A percentile compares a stretch with the other conserved stretches of the same genome.
phyloP scores from a whole-genome alignment of 1,140 invertebrate genomes.

The Steinernema feltiae region DNA sequence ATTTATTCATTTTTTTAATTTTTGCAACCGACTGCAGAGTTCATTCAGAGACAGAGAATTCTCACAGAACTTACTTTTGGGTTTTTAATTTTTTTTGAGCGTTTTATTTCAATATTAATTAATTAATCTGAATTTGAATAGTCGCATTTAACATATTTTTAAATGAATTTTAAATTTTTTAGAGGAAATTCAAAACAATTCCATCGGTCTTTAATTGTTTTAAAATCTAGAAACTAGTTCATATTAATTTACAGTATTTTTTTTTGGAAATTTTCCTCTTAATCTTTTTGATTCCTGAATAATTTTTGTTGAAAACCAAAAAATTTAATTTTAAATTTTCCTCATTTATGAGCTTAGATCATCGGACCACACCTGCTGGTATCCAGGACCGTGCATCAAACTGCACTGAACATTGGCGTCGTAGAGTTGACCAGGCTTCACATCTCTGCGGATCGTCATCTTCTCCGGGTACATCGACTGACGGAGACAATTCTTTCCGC shows the following conservation, averaged over 20 bases:
- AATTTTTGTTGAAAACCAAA: too few species aligned
- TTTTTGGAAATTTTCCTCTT: conserved; percentile 10
- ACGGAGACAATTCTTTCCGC: conserved; percentile 53
- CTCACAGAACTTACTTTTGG: too few species aligned
- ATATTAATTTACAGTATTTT: conserved; percentile 9
- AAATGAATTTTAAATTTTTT: background rate
- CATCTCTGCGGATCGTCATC: conserved; percentile 35
- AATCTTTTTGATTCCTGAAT: too few species aligned
- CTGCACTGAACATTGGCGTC: conserved; percentile 54
- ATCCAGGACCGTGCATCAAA: conserved; percentile 55
- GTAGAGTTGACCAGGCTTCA: conserved; percentile 56
- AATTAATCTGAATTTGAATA: too few species aligned
- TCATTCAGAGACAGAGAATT: too few species aligned
- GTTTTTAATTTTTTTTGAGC: too few species aligned
- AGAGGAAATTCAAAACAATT: too few species aligned
- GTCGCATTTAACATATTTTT: background rate
- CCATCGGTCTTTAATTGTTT: too few species aligned
- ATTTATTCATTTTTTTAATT: background rate
- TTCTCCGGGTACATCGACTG: conserved; percentile 48
- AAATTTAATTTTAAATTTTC: too few species aligned
- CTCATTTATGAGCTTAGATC: too few species aligned
- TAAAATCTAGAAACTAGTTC: too few species aligned
- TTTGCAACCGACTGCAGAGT: conserved; percentile 12
- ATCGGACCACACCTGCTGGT: conserved; percentile 42
- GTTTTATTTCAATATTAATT: too few species aligned